Base-by-base conservation (phyloP, 2,797 vertebrate species). In the Pangasius krempfi region DNA sequence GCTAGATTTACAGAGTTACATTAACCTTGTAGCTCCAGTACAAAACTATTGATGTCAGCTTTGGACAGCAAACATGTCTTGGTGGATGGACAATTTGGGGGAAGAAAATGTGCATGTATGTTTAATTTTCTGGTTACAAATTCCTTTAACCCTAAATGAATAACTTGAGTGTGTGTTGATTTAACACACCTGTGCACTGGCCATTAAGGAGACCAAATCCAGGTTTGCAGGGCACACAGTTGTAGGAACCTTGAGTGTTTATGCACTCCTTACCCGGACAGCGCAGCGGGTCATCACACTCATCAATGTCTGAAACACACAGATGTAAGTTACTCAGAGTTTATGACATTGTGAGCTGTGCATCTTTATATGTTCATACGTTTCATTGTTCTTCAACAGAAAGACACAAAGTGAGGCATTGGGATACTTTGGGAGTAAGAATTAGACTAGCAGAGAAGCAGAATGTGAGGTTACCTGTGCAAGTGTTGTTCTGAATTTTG, bases 201-300 rank as follows among this genome's bases (percentile, higher is more conserved):
- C 91, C 94, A 54, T 94, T 88, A 89, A 95, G 95, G 50, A 96
- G 93, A 56, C 3, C 88, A 91, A 96, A 97, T 85, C 97, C 96
- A 20, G 92, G 91, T 5, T 90, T 95, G 86, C 96, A 97, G 92
- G 94, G 93, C 72, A 95, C 92, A 91, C 96, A 97, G 25, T 93
- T 89, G 91, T 95, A 97, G 85, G 96, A 97, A 82, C 96, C 96
- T 0, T 85, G 93, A 0, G 94, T 94, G 91, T 97, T 97, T 88
- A 96, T 72, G 89, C 96, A 96, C 90, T 94, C 96, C 79, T 94
- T 94, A 0, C 85, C 93, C 12, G 91, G 94, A 81, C 96, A 97
- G 82, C 92, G 94, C 83, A 92, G 94, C 1, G 95, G 94, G 91
- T 96, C 95, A 89, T 91, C 25, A 25, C 96, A 97, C 93, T 97